phyloP scores from a whole-genome alignment of 2,888 invertebrate species.

The Rotaria socialis region DNA sequence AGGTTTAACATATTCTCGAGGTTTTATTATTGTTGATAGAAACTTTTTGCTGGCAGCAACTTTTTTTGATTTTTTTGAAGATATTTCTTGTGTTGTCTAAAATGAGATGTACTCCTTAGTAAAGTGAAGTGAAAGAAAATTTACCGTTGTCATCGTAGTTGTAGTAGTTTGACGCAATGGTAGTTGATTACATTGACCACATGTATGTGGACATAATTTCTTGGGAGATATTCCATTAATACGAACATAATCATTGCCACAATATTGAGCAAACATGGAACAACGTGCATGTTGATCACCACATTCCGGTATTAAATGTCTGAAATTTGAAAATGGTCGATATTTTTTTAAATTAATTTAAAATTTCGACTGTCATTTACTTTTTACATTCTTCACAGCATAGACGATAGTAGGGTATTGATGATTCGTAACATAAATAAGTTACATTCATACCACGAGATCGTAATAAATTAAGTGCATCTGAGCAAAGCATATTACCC shows the following conservation, averaged over 20 bases:
- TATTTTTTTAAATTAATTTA: too few relatives aligned
- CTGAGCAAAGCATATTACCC: not conserved
- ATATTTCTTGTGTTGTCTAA: not conserved
- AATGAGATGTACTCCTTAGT: not conserved
- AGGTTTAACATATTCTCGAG: not conserved
- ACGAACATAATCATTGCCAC: not conserved
- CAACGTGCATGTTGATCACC: not conserved
- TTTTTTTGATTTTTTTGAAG: not conserved
- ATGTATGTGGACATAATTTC: constrained; percentile 2
- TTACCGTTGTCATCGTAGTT: not conserved
- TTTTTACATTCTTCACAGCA: constrained; percentile 35
- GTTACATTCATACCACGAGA: constrained; percentile 13
- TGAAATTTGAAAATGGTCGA: not conserved
- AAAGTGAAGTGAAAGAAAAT: too few relatives aligned
- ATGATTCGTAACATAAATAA: not conserved
- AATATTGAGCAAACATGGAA: not conserved
- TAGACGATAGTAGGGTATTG: not conserved
- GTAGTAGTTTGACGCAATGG: not conserved
- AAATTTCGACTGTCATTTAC: not conserved
- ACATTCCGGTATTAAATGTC: constrained; percentile 34
- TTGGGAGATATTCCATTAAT: not conserved
- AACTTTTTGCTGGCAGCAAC: not conserved
- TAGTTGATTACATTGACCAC: not conserved
- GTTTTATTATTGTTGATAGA: not conserved
- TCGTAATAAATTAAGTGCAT: not conserved